A percentile compares a stretch with the other conserved stretches of the same genome.
phyloP scores from a whole-genome alignment of 53 echinoderm and acorn worm genomes.

The Glandiceps talaboti region DNA sequence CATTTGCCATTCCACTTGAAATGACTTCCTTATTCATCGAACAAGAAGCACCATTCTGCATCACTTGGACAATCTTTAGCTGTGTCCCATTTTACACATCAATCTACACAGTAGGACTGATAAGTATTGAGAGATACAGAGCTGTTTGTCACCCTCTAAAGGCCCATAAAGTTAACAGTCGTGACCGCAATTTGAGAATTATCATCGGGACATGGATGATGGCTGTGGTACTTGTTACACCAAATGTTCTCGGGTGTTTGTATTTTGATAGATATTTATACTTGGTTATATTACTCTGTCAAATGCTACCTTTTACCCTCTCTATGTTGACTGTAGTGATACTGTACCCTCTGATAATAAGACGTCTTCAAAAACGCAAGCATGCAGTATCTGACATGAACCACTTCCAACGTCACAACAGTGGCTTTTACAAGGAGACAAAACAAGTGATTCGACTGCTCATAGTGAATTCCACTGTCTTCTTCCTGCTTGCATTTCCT shows the following conservation, averaged over 20 bases:
- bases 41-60: not conserved
- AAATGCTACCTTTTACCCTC: not conserved
- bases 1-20: not conserved
- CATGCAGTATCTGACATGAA: not conserved
- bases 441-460: not conserved
- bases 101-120: not conserved
- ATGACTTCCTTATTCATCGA: not conserved
- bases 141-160: not conserved
- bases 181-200: not conserved
- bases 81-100: not conserved
- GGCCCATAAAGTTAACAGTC: not conserved
- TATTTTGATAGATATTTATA: no score
- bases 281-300: not conserved
- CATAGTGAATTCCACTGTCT: not conserved
- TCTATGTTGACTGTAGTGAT: not conserved
- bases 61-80: not conserved
- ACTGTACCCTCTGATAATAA: not conserved
- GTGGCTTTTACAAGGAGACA: not conserved
- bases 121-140: not conserved
- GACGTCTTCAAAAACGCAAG: not conserved
- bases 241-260: not conserved
- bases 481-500: not conserved
- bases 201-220: not conserved
- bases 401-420: not conserved
- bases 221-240: not conserved